A percentile compares a stretch with the other conserved stretches of the same genome.
phyloP scores from a whole-genome alignment of 1,140 invertebrate species.

The Oncopodura yosiiana region DNA sequence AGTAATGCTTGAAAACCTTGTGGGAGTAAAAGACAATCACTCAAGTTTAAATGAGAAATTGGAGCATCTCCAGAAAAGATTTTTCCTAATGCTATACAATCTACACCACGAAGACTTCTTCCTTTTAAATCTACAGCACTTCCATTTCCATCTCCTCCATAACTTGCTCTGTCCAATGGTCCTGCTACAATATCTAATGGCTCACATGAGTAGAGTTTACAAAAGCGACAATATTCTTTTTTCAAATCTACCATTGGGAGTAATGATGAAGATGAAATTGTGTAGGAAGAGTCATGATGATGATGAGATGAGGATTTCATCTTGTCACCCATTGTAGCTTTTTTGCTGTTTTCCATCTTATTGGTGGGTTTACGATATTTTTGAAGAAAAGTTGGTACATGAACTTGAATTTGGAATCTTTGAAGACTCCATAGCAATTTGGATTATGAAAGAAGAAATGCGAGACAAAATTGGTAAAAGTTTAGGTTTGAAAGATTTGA shows the following conservation, averaged over 20 bases:
- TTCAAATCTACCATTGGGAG: slow-evolving; percentile 20
- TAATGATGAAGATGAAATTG: neutral
- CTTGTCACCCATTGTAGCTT: too few species aligned
- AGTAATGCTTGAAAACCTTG: slow-evolving; percentile 33
- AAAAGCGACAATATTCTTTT: slow-evolving; percentile 33
- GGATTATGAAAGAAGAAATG: too few species aligned
- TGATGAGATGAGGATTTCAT: too few species aligned
- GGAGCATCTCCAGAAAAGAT: slow-evolving; percentile 26
- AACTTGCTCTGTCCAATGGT: slow-evolving; percentile 30
- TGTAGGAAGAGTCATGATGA: too few species aligned
- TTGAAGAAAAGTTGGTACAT: too few species aligned
- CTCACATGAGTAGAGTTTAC: slow-evolving; percentile 31
- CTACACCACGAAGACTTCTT: slow-evolving; percentile 32
- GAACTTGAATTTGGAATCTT: too few species aligned
- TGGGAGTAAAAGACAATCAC: slow-evolving; percentile 33
- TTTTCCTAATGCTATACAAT: slow-evolving; percentile 34
- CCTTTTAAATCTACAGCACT: slow-evolving; percentile 30
- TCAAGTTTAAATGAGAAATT: slow-evolving; percentile 27
- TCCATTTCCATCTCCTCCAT: slow-evolving; percentile 13
- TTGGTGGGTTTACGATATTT: too few species aligned
- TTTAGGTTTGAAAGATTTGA: too few species aligned
- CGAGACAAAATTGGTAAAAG: too few species aligned
- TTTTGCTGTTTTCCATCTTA: too few species aligned
- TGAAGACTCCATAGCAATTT: too few species aligned
- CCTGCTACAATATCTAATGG: slow-evolving; percentile 29